Evolutionary conservation across 2,888 invertebrate genomes (phyloP), one percentile per base, ranked within the genome.

Genomic region (Cantharis flavilabris): DNA sequence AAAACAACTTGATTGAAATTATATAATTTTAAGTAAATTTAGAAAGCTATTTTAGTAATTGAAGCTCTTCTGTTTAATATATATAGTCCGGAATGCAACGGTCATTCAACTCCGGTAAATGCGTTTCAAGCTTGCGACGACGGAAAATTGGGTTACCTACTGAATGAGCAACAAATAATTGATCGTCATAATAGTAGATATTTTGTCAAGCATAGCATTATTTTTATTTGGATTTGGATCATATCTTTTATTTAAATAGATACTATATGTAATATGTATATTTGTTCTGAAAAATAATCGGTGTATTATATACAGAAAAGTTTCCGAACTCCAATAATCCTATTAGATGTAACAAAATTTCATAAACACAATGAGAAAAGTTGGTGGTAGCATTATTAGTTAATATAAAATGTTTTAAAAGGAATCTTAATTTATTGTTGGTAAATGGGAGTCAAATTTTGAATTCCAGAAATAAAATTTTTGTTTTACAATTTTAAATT

Each of bases 21-120:
- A 49, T 49, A 49, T 49, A 49, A 67, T 67, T 67, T 23, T 67
- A 18, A 67, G 65, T 67, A 67, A 67, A 67, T 67, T 23, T 67
- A 67, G 65, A 67, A 67, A 23, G 23, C 65, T 67, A 67, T 67
- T 67, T 67, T 67, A 67, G 65, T 20, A 23, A 67, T 23, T 14
- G n/a, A 67, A 67, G 65, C 26, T 67, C 23, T 67, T 67, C 65
- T 49, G 13, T 49, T 49, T 49, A 7, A 49, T 49, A 23, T 67
- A 67, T 67, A 67, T 67, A 67, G 26, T 67, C 65, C 65, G 65
- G 65, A 67, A 23, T 67, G 65, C 65, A 67, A 20, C 65, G 76
- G 76, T 76, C 76, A 76, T 62, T 76, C 76, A 76, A 71, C 76
- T 76, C 65, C 76, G 72, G 72, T 72, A 75, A 75, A 75, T 75